Base-by-base conservation (phyloP, 2,888 invertebrate species). In the Eupithecia tripunctaria region DNA sequence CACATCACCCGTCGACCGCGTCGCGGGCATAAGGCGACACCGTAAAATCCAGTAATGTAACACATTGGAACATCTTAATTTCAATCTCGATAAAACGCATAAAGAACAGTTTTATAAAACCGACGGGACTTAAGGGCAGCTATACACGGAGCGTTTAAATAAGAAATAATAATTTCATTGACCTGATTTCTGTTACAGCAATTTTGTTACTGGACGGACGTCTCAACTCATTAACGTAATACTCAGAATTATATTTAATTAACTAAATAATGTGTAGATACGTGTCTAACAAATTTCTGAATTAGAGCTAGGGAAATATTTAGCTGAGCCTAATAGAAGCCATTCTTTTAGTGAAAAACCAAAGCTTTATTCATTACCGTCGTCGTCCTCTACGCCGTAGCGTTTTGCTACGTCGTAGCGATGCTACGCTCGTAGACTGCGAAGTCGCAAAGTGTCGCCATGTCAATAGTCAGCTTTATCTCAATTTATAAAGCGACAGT, bases 11-110 rank as follows among this genome's bases (percentile, higher is more conserved):
- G 56, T 56, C 4, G 2, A 56, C 25, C 1, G 32, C n/a, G 29
- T 29, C 60, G 60, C 29, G 18, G 32, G 56, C 12, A 14, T 60
- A 60, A 60, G 36, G 21, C 64, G 64, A 64, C 64, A 76, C 71
- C 74, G 69, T 72, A 38, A 69, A 70, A 72, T 67, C 68, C 72
- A 66, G 72, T 75, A 83, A 83, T 84, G 84, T 85, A 84, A 86
- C 87, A 88, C 87, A 88, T 89, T 89, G 86, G 86, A 89, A 91
- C 89, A 88, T 91, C 91, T 92, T 91, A 89, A 92, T 92, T 91
- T 91, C 90, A 90, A 91, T 91, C 90, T 86, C 87, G 86, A 88
- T 89, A 89, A 89, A 89, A 89, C 80, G 84, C 89, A 89, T 91
- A 91, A 91, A 90, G 88, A 89, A 89, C 86, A 84, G 87, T 85